Evolutionary conservation across 2,113 vertebrate genomes (phyloP), one percentile per base, ranked within the genome.

Genomic region (Centropus unirufus): DNA sequence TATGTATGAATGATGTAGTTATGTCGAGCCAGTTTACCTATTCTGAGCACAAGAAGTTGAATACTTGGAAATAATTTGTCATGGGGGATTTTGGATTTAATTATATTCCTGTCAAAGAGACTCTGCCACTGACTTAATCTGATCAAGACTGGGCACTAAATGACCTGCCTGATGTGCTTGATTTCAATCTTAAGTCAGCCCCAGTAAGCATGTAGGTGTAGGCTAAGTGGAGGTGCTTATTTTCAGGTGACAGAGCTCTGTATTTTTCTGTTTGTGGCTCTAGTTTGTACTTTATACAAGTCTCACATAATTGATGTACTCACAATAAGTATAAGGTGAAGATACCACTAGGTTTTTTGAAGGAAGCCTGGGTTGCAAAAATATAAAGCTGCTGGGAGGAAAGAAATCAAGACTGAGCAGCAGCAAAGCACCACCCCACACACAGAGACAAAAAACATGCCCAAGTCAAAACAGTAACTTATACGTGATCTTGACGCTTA

Each of bases 91-190:
- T 69, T 46, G 22, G 55, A 42, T 88, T 79, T 94, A 92, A 54
- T 90, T 67, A 34, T 55, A 12, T 80, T 95, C 27, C 39, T 92
- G n/a, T 89, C 82, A 49, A 94, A 96, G 47, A 90, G 61, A 63
- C 51, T 66, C 51, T 70, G 68, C 64, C 72, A 18, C n/a, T 87
- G 68, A 44, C 32, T 90, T 94, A 32, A 91, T 87, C 74, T 74
- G 0, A 83, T 81, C 47, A 75, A 87, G 81, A 39, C 34, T 19
- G 32, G 20, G 2, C 74, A 22, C 44, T 84, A 75, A 94, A 74
- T 59, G 39, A 81, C 29, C 26, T 75, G 51, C 74, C 44, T 74
- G 47, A 26, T 83, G 59, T 69, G 51, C 26, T 77, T 83, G 34
- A 29, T 95, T 84, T 92, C 40, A 64, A 0, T 93, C 39, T 39